Base-by-base conservation (phyloP, 2,888 invertebrate species). In the Onthophagus sagittarius region DNA sequence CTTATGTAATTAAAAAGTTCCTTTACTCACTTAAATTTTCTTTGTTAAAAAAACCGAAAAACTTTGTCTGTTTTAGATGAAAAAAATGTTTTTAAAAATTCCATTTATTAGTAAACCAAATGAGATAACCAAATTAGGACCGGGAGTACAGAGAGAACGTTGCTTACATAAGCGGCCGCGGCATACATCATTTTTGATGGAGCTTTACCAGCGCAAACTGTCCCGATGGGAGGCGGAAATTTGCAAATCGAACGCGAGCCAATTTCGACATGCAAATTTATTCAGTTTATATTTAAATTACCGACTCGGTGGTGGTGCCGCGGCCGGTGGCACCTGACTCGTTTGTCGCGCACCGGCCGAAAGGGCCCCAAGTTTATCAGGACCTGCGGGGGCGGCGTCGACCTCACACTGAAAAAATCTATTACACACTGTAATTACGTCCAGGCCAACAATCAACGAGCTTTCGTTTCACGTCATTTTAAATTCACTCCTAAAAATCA, bases 191-290 rank as follows among this genome's bases (percentile, higher is more conserved):
- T 53, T 53, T 53, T 53, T 53, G 39, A 53, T 53, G 39, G 39
- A 53, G 39, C 39, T 53, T 53, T 53, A 53, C 39, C 39, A 53
- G 39, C 39, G 39, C 39, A 53, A 53, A 53, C 39, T 53, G 39
- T 53, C 39, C 39, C 39, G 39, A 53, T 53, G 39, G 39, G 39
- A 53, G 39, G 39, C 39, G 39, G 39, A 53, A 53, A 53, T 53
- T 53, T 53, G 39, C 39, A 53, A 53, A 53, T 53, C 39, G 39
- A 53, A 53, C 39, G 39, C 64, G 14, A 23, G 23, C 23, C 74
- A 75, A 74, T 76, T 75, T 76, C 74, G 72, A 74, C 72, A 76
- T 76, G 76, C 76, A 75, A 76, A 75, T 76, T 69, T 65, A 71
- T 69, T 63, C 72, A 74, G 32, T 62, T 76, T 75, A 75, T 73